These are phyloP conservation scores for Ceramica pisi DNA, from an alignment of 2,888 invertebrate genomes.

Conservation along the genomic window DNA sequence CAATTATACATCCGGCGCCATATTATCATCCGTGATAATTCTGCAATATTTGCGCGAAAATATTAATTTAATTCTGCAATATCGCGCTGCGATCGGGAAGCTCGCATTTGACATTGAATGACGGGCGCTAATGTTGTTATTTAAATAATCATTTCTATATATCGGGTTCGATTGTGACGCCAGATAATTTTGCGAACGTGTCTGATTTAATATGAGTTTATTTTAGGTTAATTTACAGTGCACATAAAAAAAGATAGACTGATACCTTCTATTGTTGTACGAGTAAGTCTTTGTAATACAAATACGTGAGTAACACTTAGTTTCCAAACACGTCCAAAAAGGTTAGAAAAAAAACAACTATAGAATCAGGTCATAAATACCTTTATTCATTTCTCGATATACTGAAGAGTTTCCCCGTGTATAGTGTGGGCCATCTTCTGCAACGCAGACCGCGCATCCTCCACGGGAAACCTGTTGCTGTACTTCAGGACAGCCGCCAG, in stretches of 20 bases:
- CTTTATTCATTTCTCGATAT: constrained; percentile 79
- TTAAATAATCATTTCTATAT: constrained; percentile 19
- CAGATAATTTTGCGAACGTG: constrained; percentile 9
- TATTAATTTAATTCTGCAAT: constrained; percentile 50
- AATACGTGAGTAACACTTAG: too few relatives aligned
- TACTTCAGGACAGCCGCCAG: constrained; percentile 78
- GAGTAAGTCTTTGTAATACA: too few relatives aligned
- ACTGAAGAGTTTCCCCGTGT: constrained; percentile 81
- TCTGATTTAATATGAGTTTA: not conserved
- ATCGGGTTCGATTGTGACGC: not conserved
- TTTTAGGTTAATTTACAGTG: not conserved
- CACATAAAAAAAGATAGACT: not conserved
- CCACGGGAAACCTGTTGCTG: constrained; percentile 80
- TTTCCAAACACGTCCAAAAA: not conserved
- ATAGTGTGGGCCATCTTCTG: constrained; percentile 86
- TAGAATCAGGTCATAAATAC: constrained; percentile 35
- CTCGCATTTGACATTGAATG: constrained; percentile 57
- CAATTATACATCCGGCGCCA: constrained; percentile 24
- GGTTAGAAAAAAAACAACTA: constrained; percentile 31
- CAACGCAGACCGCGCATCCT: constrained; percentile 81
- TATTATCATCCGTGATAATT: constrained; percentile 17
- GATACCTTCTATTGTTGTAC: too few relatives aligned
- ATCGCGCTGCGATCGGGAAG: constrained; percentile 27
- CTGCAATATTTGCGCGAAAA: constrained; percentile 44
- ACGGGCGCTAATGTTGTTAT: constrained; percentile 43